Evolutionary conservation across 2,888 invertebrate genomes (phyloP).

Genomic region (Pristionchus arcanus): DNA sequence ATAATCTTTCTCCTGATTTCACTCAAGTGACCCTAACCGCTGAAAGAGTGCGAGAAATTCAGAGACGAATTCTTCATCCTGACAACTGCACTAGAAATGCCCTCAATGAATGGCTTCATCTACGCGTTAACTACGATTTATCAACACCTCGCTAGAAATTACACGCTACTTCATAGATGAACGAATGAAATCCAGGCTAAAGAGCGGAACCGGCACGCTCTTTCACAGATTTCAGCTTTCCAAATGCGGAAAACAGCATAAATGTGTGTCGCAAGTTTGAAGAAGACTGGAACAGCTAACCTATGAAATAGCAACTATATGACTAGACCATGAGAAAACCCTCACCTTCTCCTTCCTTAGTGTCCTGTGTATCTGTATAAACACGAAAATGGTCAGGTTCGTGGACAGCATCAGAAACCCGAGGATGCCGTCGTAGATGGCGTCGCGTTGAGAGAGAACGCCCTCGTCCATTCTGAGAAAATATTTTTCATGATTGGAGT

Average conservation of each 20-base stretch:
- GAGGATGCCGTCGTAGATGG: slow-evolving; percentile 42
- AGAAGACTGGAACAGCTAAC: too few relatives aligned
- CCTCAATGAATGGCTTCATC: neutral
- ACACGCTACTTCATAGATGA: too few relatives aligned
- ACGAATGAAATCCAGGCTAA: too few relatives aligned
- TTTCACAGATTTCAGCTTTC: too few relatives aligned
- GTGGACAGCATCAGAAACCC: slow-evolving; percentile 35
- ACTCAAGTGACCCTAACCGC: neutral
- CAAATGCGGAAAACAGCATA: too few relatives aligned
- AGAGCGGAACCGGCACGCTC: too few relatives aligned
- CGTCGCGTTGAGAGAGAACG: slow-evolving; percentile 40
- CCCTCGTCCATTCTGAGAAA: slow-evolving; percentile 9
- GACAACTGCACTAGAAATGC: neutral
- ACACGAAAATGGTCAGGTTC: slow-evolving; percentile 39
- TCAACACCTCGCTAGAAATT: neutral
- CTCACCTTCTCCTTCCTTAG: slow-evolving; percentile 44
- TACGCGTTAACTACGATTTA: neutral
- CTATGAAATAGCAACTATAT: too few relatives aligned
- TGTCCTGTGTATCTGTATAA: slow-evolving; percentile 45
- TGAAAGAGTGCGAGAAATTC: neutral
- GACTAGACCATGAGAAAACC: too few relatives aligned
- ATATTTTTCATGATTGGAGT: too few relatives aligned
- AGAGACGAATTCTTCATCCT: neutral
- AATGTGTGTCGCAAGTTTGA: too few relatives aligned
- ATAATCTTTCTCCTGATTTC: too few relatives aligned